Evolutionary conservation across 2,113 vertebrate species (phyloP).

Genomic region (Tragelaphus imberbis): DNA sequence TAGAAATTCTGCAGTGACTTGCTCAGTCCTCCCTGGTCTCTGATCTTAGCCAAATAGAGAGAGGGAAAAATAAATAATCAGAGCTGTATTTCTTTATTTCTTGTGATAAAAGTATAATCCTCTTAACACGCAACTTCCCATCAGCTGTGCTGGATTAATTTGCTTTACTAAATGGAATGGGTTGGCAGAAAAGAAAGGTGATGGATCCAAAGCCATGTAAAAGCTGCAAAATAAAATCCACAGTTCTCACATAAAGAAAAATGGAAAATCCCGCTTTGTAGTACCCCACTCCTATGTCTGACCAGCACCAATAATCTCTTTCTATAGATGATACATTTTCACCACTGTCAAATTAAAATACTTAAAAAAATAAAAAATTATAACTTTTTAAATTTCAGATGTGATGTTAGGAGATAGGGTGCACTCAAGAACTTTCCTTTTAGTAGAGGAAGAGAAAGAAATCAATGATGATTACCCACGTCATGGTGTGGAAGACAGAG

Average conservation of each 20-base stretch:
- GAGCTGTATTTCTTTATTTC: not conserved
- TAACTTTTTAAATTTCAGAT: not conserved
- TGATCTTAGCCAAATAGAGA: not conserved
- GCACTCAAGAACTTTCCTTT: not conserved
- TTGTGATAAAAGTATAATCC: not conserved
- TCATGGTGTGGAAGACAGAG: not conserved
- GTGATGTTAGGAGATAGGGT: not conserved
- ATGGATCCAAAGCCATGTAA: not conserved
- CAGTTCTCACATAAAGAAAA: not conserved
- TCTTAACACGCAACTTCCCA: not conserved
- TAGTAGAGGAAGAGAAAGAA: not conserved
- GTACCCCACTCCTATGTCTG: not conserved
- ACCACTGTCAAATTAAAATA: not conserved
- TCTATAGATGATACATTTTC: not conserved
- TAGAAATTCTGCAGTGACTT: not conserved
- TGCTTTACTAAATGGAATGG: not conserved
- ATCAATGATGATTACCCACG: not conserved
- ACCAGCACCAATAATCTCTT: not conserved
- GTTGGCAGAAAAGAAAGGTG: not conserved
- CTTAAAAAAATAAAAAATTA: not conserved
- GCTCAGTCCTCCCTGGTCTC: not conserved
- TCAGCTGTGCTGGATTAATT: not conserved
- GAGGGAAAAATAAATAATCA: not conserved
- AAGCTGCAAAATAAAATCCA: not conserved
- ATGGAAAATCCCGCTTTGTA: not conserved